Evolutionary conservation across 2,113 vertebrate species (phyloP).

Genomic region (Amblyornis subalaris): DNA sequence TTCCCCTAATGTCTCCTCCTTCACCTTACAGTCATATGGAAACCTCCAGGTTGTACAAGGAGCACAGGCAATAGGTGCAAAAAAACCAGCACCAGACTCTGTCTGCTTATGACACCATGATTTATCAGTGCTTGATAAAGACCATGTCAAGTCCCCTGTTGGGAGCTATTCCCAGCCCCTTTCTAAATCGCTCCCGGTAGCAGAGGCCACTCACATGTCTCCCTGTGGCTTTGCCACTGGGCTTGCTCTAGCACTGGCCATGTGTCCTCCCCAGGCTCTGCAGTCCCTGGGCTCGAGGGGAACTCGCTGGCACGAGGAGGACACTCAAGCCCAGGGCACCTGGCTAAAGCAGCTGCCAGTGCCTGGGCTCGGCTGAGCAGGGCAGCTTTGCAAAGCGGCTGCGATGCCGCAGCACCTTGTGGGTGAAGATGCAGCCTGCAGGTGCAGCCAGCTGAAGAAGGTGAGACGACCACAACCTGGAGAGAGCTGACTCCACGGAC

Average conservation of each 20-base stretch:
- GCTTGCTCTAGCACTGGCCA: not conserved
- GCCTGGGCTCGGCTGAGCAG: fast-evolving
- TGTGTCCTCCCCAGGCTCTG: not conserved
- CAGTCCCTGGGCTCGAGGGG: not conserved
- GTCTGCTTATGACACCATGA: fast-evolving
- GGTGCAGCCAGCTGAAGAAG: not conserved
- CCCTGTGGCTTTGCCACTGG: not conserved
- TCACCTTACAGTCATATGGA: not conserved
- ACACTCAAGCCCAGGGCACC: not conserved
- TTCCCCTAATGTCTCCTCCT: not conserved
- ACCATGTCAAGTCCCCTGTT: not conserved
- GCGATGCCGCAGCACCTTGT: fast-evolving
- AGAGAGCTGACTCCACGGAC: not conserved
- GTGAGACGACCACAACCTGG: not conserved
- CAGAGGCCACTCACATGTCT: not conserved
- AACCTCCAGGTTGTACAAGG: not conserved
- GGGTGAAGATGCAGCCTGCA: not conserved
- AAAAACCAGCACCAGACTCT: not conserved
- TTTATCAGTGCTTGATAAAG: not conserved
- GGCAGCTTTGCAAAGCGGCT: not conserved
- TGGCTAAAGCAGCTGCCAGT: not conserved
- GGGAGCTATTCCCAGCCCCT: not conserved
- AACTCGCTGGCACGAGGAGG: not conserved
- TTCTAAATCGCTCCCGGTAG: not conserved
- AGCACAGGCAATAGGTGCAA: not conserved